These are phyloP conservation scores for Ptyas mucosa DNA, from an alignment of 2,113 vertebrate species.

Conservation along the genomic window DNA sequence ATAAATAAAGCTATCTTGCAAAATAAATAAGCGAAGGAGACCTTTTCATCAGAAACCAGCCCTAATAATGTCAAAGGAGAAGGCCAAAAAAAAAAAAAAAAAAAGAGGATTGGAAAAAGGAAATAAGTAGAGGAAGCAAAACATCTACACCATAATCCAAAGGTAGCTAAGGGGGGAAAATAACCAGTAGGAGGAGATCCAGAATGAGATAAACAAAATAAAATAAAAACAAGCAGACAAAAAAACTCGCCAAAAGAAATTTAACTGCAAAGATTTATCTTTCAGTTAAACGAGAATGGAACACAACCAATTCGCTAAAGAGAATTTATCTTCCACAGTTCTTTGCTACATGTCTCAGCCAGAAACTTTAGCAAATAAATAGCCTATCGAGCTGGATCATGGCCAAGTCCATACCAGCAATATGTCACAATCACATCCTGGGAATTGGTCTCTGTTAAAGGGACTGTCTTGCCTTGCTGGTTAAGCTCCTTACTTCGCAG, in stretches of 20 bases:
- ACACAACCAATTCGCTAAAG: slow-evolving; percentile 30
- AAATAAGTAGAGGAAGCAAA: neutral
- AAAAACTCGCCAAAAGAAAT: slow-evolving; percentile 36
- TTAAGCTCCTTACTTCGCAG: neutral
- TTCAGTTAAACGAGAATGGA: slow-evolving; percentile 29
- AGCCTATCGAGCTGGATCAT: neutral
- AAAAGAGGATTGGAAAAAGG: neutral
- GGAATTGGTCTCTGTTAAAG: slow-evolving; percentile 14
- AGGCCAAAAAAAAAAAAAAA: too few species aligned
- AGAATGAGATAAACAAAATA: slow-evolving; percentile 17
- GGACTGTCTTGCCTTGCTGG: neutral
- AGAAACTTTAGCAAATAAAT: slow-evolving; percentile 28
- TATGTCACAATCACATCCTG: neutral
- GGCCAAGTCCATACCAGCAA: slow-evolving; percentile 2
- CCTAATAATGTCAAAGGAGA: neutral
- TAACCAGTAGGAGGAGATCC: neutral
- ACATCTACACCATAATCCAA: slow-evolving; percentile 7
- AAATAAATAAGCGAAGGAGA: neutral
- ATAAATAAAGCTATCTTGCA: neutral
- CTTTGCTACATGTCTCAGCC: slow-evolving; percentile 14
- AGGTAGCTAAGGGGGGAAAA: neutral
- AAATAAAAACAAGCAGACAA: neutral
- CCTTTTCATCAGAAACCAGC: neutral
- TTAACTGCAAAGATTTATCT: slow-evolving; percentile 41
- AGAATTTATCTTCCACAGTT: slow-evolving; percentile 25